phyloP scores from a whole-genome alignment of 1,140 invertebrate species.

The Helicoverpa zea region DNA sequence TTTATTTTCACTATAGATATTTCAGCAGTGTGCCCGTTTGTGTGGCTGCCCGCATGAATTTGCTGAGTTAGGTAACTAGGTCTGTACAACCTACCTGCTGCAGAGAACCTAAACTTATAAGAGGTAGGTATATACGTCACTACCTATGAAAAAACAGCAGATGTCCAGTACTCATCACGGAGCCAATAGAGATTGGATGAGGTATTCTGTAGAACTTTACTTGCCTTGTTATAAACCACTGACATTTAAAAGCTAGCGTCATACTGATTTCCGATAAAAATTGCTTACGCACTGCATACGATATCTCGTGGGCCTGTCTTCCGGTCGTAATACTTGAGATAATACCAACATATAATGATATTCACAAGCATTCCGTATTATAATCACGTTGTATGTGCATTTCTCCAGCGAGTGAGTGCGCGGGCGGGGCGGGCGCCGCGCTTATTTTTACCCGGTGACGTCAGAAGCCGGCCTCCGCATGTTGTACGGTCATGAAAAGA shows the following conservation, averaged over 20 bases:
- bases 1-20: too few species aligned
- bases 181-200: too few species aligned
- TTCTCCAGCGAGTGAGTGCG: conserved; percentile 57
- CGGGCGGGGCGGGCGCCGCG: conserved; percentile 62
- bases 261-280: conserved; percentile 26
- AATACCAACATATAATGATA: conserved; percentile 9
- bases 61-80: too few species aligned
- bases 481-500: conserved; percentile 28
- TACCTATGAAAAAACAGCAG: too few species aligned
- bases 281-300: conserved; percentile 9
- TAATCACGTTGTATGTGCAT: conserved; percentile 51
- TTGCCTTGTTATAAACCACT: not conserved
- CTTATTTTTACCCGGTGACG: conserved; percentile 71
- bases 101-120: too few species aligned
- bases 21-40: too few species aligned
- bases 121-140: too few species aligned
- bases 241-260: conserved; percentile 18
- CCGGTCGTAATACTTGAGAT: conserved; percentile 15
- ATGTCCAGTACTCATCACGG: too few species aligned
- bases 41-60: too few species aligned
- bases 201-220: not conserved
- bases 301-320: conserved; percentile 22
- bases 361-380: conserved; percentile 8
- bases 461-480: conserved; percentile 55
- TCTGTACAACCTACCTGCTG: too few species aligned